phyloP scores from a whole-genome alignment of 2,888 invertebrate genomes.

The Chloroclystis v-ata region DNA sequence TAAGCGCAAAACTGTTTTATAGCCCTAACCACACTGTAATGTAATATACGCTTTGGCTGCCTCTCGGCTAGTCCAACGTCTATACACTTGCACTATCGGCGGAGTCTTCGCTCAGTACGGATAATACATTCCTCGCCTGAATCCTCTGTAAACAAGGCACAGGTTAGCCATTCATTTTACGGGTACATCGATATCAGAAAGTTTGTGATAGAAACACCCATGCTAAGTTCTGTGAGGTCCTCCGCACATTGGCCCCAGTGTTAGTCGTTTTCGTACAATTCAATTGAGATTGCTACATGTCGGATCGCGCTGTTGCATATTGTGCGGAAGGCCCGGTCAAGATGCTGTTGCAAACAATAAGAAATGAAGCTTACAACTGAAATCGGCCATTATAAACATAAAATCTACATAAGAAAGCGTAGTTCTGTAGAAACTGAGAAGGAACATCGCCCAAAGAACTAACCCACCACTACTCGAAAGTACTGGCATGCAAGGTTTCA shows the following conservation, averaged over 20 bases:
- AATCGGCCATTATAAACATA: slow-evolving; percentile 8
- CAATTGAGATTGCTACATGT: too few relatives aligned
- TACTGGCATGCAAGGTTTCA: slow-evolving; percentile 26
- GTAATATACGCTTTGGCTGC: not conserved
- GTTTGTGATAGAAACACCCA: slow-evolving; percentile 5
- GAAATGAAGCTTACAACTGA: slow-evolving; percentile 17
- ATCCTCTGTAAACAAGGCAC: slow-evolving; percentile 81
- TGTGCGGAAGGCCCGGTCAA: slow-evolving; percentile 4
- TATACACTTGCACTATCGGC: slow-evolving; percentile 20
- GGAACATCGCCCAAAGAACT: slow-evolving; percentile 14
- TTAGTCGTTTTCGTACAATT: too few relatives aligned
- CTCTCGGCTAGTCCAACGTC: slow-evolving; percentile 2
- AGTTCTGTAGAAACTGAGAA: slow-evolving; percentile 16
- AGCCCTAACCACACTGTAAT: not conserved
- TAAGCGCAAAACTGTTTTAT: too few relatives aligned
- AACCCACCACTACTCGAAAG: slow-evolving; percentile 19
- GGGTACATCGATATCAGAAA: not conserved
- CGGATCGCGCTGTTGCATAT: too few relatives aligned
- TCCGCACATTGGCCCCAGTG: too few relatives aligned
- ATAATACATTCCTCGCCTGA: slow-evolving; percentile 83
- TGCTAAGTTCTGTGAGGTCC: slow-evolving; percentile 6
- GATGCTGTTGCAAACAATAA: slow-evolving; percentile 18
- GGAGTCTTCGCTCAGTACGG: slow-evolving; percentile 80
- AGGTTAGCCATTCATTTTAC: slow-evolving; percentile 39
- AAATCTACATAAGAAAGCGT: slow-evolving; percentile 22